Evolutionary conservation across 2,797 vertebrate species (phyloP).

Genomic region (Cryptoprocta ferox): DNA sequence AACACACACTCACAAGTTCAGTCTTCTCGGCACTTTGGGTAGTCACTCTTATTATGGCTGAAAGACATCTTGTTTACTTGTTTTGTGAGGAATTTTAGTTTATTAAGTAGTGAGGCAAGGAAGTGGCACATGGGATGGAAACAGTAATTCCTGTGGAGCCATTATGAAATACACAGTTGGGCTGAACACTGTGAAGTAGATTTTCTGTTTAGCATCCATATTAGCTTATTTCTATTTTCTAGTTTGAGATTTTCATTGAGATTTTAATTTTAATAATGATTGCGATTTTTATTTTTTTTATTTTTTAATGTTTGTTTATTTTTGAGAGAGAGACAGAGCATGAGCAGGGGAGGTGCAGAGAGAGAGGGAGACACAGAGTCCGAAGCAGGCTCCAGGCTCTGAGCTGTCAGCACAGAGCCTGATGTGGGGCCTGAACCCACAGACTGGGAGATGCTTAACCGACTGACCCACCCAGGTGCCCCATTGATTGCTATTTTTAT

Average conservation of each 20-base stretch:
- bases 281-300: not conserved
- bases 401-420: no score
- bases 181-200: not conserved
- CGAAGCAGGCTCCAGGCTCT: no score
- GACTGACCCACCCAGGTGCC: no score
- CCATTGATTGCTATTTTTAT: not conserved
- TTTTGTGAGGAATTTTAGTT: not conserved
- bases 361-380: no score
- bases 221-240: not conserved
- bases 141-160: not conserved
- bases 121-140: not conserved
- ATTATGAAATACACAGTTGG: not conserved
- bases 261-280: not conserved
- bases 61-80: not conserved
- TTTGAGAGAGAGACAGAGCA: no score
- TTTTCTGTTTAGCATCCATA: not conserved
- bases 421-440: no score
- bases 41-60: not conserved
- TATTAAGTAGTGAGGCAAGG: not conserved
- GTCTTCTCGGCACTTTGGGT: not conserved
- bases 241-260: not conserved
- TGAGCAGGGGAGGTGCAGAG: no score
- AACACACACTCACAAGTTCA: no score
- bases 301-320: no score
- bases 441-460: no score